phyloP scores from a whole-genome alignment of 2,888 invertebrate genomes.

The Lepidocyrtinus sp. region DNA sequence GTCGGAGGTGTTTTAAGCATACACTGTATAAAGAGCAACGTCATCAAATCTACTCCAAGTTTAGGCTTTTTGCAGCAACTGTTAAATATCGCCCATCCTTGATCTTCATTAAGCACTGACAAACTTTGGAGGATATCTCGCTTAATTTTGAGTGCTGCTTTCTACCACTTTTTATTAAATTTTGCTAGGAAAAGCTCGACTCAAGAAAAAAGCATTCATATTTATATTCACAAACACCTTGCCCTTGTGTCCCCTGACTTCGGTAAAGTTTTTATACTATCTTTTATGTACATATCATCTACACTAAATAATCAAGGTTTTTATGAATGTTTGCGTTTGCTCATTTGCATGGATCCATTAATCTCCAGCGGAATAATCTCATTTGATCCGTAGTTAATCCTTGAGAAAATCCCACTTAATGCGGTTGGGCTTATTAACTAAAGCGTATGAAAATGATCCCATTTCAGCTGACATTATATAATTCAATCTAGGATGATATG shows the following conservation, averaged over 20 bases:
- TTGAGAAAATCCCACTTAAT: conserved; percentile 42
- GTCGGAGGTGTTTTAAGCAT: too few relatives aligned
- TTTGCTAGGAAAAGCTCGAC: not conserved
- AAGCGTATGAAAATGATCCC: not conserved
- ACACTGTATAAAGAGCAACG: too few relatives aligned
- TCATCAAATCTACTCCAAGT: too few relatives aligned
- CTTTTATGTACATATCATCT: not conserved
- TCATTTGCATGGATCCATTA: conserved; percentile 5
- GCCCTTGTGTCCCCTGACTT: too few relatives aligned
- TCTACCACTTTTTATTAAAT: too few relatives aligned
- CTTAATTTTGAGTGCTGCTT: too few relatives aligned
- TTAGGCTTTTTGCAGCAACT: too few relatives aligned
- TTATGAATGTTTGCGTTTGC: not conserved
- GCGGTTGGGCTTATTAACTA: conserved; percentile 27
- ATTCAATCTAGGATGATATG: not conserved
- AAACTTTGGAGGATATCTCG: too few relatives aligned
- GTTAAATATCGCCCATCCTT: too few relatives aligned
- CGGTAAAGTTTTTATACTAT: not conserved
- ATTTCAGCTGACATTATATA: not conserved
- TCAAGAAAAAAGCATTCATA: not conserved
- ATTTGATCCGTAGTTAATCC: conserved; percentile 46
- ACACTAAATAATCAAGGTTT: not conserved
- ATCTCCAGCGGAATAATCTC: conserved; percentile 29
- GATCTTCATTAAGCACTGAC: too few relatives aligned
- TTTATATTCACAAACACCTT: not conserved